phyloP scores from a whole-genome alignment of 2,888 invertebrate genomes.

The Laothoe populi region DNA sequence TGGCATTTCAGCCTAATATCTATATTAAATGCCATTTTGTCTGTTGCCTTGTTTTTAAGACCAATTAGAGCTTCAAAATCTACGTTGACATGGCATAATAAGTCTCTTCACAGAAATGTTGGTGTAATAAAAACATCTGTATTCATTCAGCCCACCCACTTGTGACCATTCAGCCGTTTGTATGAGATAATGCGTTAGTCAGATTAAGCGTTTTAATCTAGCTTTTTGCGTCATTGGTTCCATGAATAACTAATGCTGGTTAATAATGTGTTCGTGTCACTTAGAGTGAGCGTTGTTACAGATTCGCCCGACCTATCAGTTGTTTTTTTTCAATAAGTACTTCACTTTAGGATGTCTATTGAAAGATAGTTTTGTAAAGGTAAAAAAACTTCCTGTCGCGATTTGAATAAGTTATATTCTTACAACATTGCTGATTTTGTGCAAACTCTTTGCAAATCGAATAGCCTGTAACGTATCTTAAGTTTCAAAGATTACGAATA shows the following conservation, averaged over 20 bases:
- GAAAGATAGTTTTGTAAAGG: no score
- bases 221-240: constrained; percentile 34
- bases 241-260: constrained; percentile 30
- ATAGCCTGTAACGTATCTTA: no score
- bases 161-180: constrained; percentile 27
- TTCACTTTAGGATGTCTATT: no score
- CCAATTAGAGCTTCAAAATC: constrained; percentile 9
- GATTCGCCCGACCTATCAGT: no score
- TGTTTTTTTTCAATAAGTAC: no score
- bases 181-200: constrained; percentile 29
- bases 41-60: neutral
- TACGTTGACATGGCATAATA: constrained; percentile 25
- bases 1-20: neutral
- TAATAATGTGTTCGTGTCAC: constrained; percentile 24
- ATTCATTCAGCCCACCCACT: constrained; percentile 34
- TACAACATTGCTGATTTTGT: no score
- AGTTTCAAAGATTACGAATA: no score
- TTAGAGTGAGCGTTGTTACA: neutral
- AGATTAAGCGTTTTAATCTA: constrained; percentile 31
- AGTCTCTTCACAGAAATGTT: constrained; percentile 30
- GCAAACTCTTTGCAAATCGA: no score
- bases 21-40: neutral
- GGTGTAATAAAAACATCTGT: constrained; percentile 26
- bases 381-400: no score
- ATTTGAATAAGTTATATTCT: no score